phyloP scores from a whole-genome alignment of 2,113 vertebrate genomes.

The Anhinga rufa region DNA sequence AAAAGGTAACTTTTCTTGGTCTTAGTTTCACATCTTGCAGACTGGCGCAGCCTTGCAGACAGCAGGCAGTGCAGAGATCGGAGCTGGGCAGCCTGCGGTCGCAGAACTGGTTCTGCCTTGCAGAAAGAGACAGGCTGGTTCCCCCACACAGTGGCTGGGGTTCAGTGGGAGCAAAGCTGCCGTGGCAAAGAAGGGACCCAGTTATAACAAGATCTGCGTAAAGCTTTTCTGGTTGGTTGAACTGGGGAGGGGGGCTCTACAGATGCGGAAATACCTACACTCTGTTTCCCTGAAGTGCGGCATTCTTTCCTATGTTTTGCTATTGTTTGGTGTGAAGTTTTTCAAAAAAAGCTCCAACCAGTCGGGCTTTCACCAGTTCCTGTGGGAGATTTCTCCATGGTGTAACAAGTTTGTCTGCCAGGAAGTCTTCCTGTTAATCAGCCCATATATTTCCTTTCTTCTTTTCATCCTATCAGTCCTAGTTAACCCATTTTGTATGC shows the following conservation, averaged over 20 bases:
- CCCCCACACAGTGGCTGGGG: fast-evolving
- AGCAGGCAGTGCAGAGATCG: fast-evolving
- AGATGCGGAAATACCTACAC: not conserved
- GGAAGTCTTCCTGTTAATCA: not conserved
- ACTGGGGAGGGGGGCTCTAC: not conserved
- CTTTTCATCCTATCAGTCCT: not conserved
- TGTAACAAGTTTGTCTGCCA: not conserved
- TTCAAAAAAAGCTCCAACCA: not conserved
- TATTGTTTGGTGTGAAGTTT: not conserved
- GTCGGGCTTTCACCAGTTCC: not conserved
- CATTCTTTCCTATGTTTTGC: not conserved
- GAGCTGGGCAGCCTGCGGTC: not conserved
- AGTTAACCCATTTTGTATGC: not conserved
- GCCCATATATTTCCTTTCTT: not conserved
- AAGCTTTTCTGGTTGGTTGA: not conserved
- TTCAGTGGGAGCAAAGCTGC: not conserved
- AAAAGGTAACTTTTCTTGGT: not conserved
- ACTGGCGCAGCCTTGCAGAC: not conserved
- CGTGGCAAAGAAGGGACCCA: not conserved
- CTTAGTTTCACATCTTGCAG: not conserved
- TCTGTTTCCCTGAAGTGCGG: not conserved
- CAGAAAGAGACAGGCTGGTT: fast-evolving
- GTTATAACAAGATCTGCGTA: not conserved
- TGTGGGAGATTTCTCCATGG: not conserved
- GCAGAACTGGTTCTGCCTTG: not conserved